Evolutionary conservation across 2,888 invertebrate genomes (phyloP).

Genomic region (Homarus gammarus): DNA sequence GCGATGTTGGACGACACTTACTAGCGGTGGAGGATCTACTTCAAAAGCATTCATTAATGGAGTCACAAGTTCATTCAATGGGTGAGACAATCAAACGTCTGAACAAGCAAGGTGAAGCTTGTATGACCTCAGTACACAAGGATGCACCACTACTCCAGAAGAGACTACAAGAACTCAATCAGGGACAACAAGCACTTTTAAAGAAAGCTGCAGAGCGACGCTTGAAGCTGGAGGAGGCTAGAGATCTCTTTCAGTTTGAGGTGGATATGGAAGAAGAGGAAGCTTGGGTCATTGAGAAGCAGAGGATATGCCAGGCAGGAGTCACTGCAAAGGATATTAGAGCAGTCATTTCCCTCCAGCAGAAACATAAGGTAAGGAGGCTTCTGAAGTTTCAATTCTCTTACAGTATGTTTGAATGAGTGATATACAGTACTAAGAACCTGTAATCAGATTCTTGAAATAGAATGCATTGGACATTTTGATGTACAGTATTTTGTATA

Average conservation of each 20-base stretch:
- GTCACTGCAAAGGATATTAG: slow-evolving; percentile 95
- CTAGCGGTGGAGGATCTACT: slow-evolving; percentile 96
- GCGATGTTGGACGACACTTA: slow-evolving; percentile 95
- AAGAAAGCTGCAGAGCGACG: slow-evolving; percentile 88
- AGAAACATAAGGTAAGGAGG: slow-evolving; percentile 90
- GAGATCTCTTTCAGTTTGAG: slow-evolving; percentile 95
- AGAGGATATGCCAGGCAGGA: slow-evolving; percentile 94
- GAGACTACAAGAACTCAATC: slow-evolving; percentile 87
- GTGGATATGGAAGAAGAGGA: slow-evolving; percentile 99
- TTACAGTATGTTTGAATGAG: not conserved
- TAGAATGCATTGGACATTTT: not conserved
- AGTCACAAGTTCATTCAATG: slow-evolving; percentile 92
- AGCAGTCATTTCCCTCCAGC: slow-evolving; percentile 91
- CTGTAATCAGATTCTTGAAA: not conserved
- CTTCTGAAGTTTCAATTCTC: not conserved
- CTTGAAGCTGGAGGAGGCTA: slow-evolving; percentile 92
- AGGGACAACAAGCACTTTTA: slow-evolving; percentile 81
- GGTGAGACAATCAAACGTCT: slow-evolving; percentile 91
- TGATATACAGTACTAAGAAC: not conserved
- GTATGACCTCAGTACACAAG: slow-evolving; percentile 80
- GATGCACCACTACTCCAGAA: slow-evolving; percentile 85
- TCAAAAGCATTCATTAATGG: slow-evolving; percentile 95
- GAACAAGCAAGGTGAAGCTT: slow-evolving; percentile 83
- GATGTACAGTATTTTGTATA: not conserved
- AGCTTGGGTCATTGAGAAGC: slow-evolving; percentile 97